phyloP scores from a whole-genome alignment of 2,113 vertebrate species.

The Laticauda laticaudata region DNA sequence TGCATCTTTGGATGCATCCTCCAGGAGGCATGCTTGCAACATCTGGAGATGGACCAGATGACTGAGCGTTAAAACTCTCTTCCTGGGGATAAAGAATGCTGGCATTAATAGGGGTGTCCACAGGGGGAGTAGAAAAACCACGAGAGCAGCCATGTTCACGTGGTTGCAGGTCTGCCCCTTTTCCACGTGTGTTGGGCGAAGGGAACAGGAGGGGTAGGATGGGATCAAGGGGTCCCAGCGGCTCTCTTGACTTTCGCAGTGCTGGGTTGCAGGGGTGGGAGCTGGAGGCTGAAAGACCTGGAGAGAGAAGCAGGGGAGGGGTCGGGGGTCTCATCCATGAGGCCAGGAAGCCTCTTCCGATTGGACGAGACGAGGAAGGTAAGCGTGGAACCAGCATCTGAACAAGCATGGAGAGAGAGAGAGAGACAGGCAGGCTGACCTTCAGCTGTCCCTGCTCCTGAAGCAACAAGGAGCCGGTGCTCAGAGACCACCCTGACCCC shows the following conservation, averaged over 20 bases:
- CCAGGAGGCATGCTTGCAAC: neutral
- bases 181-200: neutral
- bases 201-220: neutral
- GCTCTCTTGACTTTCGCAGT: neutral
- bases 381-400: neutral
- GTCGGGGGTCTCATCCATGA: neutral
- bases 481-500: neutral
- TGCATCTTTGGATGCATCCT: neutral
- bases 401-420: neutral
- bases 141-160: accelerated
- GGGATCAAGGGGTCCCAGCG: neutral
- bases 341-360: neutral
- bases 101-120: neutral
- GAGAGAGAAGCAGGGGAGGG: neutral
- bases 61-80: neutral
- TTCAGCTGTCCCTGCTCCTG: neutral
- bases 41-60: neutral
- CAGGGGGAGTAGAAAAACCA: neutral
- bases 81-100: neutral
- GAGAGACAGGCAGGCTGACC: neutral
- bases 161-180: neutral
- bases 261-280: neutral
- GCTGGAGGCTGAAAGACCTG: neutral
- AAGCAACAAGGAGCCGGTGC: neutral
- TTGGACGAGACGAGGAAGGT: neutral